Evolutionary conservation across 2,797 vertebrate genomes (phyloP), one percentile per base, ranked within the genome.

Genomic region (Delichon dasypus): DNA sequence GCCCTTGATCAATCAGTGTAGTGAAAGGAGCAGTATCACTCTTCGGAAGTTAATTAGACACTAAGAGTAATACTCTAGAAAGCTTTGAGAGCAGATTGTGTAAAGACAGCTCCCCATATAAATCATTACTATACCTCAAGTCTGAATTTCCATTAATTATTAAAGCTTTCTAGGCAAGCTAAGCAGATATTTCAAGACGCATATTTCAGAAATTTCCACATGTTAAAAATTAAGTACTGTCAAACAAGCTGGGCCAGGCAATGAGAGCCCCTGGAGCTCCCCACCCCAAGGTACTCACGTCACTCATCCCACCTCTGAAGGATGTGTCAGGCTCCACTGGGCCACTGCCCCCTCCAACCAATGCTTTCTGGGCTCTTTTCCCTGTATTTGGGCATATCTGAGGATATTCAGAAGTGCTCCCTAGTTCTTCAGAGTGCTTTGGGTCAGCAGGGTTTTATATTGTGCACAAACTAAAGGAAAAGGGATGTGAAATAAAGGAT

Each of bases 111-210:
- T 95, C 32, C 72, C 74, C 40, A 60, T 85, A 93, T 93, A 93
- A 91, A 93, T 96, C 96, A 97, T 97, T 96, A 91, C 94, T 96
- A 87, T 89, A 95, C 92, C 94, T 97, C 96, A 97, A 85, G 71
- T 96, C 94, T 96, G 96, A 97, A 92, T 92, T 95, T 68, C 82
- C 97, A 98, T 98, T 94, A 97, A 98, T 98, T 98, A 98, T 98
- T 98, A 97, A 98, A 74, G 66, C 96, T 95, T 96, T 94, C 77
- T 92, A 96, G 79, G 96, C 97, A 95, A 97, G 95, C 95, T 88
- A 96, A 98, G 97, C 95, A 97, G 91, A 96, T 97, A 92, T 94
- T 89, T 94, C 91, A 92, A 94, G 93, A 96, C 40, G 94, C 47
- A 94, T 88, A 85, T 93, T 96, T 97, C 87, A 95, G 96, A 97